These are phyloP conservation scores for Semaprochilodus insignis DNA, from an alignment of 2,797 vertebrate species.

Conservation along the genomic window DNA sequence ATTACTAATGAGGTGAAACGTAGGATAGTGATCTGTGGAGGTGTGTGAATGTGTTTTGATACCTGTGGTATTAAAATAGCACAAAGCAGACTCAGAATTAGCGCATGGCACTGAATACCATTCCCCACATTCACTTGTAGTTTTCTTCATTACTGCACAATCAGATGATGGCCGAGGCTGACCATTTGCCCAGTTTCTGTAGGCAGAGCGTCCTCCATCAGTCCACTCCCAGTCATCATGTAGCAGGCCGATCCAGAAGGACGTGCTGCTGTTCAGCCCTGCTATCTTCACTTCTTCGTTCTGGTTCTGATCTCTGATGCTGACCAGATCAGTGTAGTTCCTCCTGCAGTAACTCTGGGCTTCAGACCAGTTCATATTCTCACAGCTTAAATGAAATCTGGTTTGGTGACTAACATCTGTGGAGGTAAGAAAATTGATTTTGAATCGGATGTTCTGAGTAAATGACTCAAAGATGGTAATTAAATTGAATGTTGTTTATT, in stretches of 20 bases:
- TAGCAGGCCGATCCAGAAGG: slow-evolving; percentile 69
- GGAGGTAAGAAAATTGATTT: neutral
- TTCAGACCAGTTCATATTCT: neutral
- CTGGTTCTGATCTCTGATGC: slow-evolving; percentile 8
- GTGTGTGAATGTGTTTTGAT: neutral
- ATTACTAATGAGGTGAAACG: neutral
- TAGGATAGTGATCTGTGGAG: neutral
- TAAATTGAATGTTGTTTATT: no score
- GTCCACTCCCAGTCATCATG: neutral
- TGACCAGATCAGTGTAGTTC: neutral
- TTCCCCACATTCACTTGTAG: accelerated
- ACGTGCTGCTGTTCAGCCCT: neutral
- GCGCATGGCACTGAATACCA: neutral
- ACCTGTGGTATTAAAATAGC: neutral
- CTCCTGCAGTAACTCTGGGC: neutral
- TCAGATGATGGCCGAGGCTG: accelerated
- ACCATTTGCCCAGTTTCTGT: neutral
- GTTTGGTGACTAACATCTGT: neutral
- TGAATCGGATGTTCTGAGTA: no score
- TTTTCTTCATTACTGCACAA: neutral
- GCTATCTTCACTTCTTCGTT: accelerated
- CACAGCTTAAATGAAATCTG: neutral
- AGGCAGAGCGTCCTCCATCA: slow-evolving; percentile 55
- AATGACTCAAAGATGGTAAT: no score
- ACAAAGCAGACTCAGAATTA: neutral